Percentiles rank a stretch among this genome's conserved stretches.
phyloP scores from a whole-genome alignment of 2,797 vertebrate genomes.

The Takifugu rubripes region DNA sequence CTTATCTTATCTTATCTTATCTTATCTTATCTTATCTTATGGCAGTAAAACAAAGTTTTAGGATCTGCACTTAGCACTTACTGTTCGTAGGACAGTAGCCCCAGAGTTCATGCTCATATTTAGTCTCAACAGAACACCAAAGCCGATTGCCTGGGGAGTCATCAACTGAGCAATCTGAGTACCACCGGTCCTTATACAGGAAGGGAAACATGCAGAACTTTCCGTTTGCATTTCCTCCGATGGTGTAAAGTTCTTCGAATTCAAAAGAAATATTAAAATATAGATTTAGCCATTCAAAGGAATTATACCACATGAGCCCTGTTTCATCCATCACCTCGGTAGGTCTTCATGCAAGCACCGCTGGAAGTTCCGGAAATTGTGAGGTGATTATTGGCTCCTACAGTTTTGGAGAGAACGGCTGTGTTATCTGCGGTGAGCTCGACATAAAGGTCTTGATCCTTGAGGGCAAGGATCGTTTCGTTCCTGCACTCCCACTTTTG shows the following conservation, averaged over 20 bases:
- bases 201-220: constrained; percentile 89
- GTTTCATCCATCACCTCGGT: constrained; percentile 77
- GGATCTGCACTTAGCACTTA: constrained; percentile 62
- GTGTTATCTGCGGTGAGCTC: constrained; percentile 68
- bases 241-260: constrained; percentile 77
- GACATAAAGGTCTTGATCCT: constrained; percentile 78
- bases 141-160: constrained; percentile 56
- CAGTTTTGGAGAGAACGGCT: constrained; percentile 73
- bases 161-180: constrained; percentile 74
- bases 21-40: too few species aligned
- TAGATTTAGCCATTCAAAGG: background rate
- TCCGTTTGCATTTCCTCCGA: constrained; percentile 83
- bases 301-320: too few species aligned
- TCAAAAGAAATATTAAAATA: constrained; percentile 4
- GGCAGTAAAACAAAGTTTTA: too few species aligned
- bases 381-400: constrained; percentile 80
- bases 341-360: constrained; percentile 81
- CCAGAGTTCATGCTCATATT: constrained; percentile 76
- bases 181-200: constrained; percentile 79
- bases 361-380: constrained; percentile 79
- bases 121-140: constrained; percentile 83
- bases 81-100: constrained; percentile 83
- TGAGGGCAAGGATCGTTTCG: constrained; percentile 79
- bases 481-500: constrained; percentile 91
- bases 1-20: too few species aligned